Conservation (phyloP, 2,888 invertebrate genomes). For the Falcaria lacertinaria region DNA sequence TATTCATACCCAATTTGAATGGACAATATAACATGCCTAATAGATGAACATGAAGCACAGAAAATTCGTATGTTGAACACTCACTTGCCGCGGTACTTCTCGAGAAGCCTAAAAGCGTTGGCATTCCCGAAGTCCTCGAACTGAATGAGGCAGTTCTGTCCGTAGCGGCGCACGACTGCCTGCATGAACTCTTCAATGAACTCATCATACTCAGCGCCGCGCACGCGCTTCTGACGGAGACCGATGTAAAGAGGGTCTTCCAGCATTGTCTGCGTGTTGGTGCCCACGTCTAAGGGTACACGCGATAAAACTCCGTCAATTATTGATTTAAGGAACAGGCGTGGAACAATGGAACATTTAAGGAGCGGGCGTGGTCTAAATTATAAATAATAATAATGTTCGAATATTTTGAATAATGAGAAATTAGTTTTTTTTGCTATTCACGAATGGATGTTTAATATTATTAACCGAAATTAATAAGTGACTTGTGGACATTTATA, state of each 20-base stretch:
- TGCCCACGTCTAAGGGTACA: conserved; percentile 86
- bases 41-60: too few relatives aligned
- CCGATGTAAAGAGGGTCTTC: conserved; percentile 98
- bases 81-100: conserved; percentile 91
- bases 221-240: conserved; percentile 89
- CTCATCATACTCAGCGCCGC: conserved; percentile 92
- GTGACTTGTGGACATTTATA: too few relatives aligned
- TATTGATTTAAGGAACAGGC: too few relatives aligned
- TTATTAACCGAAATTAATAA: too few relatives aligned
- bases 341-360: too few relatives aligned
- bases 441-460: too few relatives aligned
- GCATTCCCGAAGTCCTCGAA: conserved; percentile 99
- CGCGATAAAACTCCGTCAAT: background rate
- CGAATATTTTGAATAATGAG: too few relatives aligned
- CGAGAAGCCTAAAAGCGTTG: conserved; percentile 96
- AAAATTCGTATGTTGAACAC: conserved; percentile 15
- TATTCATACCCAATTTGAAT: too few relatives aligned
- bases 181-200: conserved; percentile 98
- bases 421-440: too few relatives aligned
- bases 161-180: conserved; percentile 90
- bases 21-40: too few relatives aligned
- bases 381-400: too few relatives aligned
- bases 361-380: too few relatives aligned
- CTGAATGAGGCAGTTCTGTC: conserved; percentile 91
- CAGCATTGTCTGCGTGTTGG: conserved; percentile 90